Conservation (phyloP, 1,140 invertebrate genomes). For the Pinna nobilis region DNA sequence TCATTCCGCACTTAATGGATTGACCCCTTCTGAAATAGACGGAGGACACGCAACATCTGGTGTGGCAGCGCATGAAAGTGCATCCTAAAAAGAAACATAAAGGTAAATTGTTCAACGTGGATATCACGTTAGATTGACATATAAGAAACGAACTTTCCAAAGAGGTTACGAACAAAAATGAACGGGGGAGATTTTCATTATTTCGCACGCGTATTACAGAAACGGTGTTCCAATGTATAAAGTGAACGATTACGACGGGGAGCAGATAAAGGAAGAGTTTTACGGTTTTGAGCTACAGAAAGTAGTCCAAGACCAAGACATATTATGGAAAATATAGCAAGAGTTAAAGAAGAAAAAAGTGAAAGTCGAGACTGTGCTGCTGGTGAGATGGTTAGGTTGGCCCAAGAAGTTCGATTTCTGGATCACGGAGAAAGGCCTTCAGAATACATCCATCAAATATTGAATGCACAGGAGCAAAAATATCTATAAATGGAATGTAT, state of each 20-base stretch:
- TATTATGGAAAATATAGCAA: constrained; percentile 15
- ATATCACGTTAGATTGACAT: constrained; percentile 5
- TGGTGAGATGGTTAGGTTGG: constrained; percentile 33
- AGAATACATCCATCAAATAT: no score
- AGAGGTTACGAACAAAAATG: constrained; percentile 27
- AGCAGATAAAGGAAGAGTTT: constrained; percentile 17
- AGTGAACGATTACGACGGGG: constrained; percentile 1
- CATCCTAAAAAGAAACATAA: neutral
- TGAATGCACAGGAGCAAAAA: no score
- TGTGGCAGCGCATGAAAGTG: constrained; percentile 16
- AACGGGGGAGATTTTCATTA: constrained; percentile 20
- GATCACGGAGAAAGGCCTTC: neutral
- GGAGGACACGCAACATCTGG: constrained; percentile 1
- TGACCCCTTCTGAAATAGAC: neutral
- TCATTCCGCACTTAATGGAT: constrained; percentile 11
- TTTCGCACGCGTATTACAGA: neutral
- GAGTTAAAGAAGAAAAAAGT: neutral
- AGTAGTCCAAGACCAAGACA: constrained; percentile 17
- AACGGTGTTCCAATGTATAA: constrained; percentile 14
- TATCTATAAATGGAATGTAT: neutral
- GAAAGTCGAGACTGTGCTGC: neutral
- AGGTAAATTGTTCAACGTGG: constrained; percentile 14
- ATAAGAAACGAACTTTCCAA: constrained; percentile 7
- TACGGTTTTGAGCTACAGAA: constrained; percentile 10
- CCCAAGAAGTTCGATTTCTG: constrained; percentile 28